Conservation (phyloP, 2,797 vertebrate species). For the Dicrostonyx torquatus region DNA sequence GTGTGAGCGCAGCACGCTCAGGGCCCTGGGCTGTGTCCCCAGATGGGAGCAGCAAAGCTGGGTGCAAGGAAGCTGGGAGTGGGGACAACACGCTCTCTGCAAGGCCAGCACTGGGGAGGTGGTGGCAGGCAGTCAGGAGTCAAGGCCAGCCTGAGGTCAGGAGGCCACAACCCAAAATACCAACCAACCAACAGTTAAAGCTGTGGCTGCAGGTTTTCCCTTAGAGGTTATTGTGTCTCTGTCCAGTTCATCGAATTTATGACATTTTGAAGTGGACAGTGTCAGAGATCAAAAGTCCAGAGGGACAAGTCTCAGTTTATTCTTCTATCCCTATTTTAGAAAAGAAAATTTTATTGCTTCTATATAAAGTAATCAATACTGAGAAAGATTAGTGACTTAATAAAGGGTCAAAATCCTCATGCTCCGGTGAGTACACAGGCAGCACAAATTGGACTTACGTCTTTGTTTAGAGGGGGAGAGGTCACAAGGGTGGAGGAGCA, state of each 20-base stretch:
- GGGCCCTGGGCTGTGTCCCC: no score
- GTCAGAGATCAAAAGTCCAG: not conserved
- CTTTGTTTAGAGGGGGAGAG: not conserved
- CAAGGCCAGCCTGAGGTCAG: not conserved
- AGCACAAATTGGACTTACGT: not conserved
- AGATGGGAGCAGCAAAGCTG: not conserved
- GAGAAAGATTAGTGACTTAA: slow-evolving; percentile 56
- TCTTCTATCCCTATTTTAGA: not conserved
- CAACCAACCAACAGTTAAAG: not conserved
- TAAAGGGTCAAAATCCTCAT: slow-evolving; percentile 39
- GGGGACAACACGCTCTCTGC: not conserved
- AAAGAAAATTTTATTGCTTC: slow-evolving; percentile 17
- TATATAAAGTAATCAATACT: slow-evolving; percentile 50
- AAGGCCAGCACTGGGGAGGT: not conserved
- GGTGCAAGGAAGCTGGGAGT: rapidly evolving
- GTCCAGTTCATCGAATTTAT: not conserved
- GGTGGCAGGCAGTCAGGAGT: not conserved
- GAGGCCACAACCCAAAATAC: not conserved
- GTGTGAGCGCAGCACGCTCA: not conserved
- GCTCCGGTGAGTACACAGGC: not conserved
- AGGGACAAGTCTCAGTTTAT: not conserved
- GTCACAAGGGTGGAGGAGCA: not conserved
- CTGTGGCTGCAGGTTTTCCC: not conserved
- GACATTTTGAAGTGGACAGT: not conserved
- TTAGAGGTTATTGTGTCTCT: not conserved